These are phyloP conservation scores for Psophia crepitans DNA, from an alignment of 2,113 vertebrate species.

Conservation along the genomic window DNA sequence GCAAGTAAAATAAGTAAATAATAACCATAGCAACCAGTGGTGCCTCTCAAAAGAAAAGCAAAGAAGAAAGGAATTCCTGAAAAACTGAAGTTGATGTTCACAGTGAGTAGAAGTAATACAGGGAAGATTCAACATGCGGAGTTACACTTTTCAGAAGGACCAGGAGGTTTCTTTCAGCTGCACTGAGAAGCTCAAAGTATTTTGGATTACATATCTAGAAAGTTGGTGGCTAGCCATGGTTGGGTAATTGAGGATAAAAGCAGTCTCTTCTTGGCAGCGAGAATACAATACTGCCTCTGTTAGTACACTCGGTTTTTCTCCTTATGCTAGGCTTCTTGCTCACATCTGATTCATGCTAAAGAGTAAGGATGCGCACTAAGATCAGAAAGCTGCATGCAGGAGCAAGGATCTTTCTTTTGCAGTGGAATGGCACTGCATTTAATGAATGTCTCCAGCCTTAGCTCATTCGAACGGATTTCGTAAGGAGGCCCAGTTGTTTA, in stretches of 20 bases:
- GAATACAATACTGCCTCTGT: not conserved
- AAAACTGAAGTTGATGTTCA: not conserved
- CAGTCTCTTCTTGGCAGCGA: not conserved
- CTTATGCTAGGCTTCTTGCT: not conserved
- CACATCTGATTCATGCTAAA: not conserved
- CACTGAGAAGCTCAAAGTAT: not conserved
- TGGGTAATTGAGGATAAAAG: not conserved
- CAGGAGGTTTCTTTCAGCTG: not conserved
- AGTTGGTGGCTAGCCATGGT: not conserved
- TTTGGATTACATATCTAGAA: not conserved
- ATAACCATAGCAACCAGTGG: not conserved
- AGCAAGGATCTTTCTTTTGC: not conserved
- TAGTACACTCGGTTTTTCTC: not conserved
- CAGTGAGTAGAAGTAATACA: not conserved
- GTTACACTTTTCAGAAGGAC: not conserved
- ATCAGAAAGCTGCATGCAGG: not conserved
- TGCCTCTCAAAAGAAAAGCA: not conserved
- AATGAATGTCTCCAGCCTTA: not conserved
- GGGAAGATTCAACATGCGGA: not conserved
- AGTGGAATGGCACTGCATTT: not conserved
- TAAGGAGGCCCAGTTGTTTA: constrained; percentile 27
- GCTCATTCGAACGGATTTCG: not conserved
- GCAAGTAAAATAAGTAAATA: not conserved
- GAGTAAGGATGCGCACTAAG: not conserved
- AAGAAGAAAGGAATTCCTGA: not conserved